Evolutionary conservation across 2,113 vertebrate genomes (phyloP).

Genomic region (Pangasianodon gigas): DNA sequence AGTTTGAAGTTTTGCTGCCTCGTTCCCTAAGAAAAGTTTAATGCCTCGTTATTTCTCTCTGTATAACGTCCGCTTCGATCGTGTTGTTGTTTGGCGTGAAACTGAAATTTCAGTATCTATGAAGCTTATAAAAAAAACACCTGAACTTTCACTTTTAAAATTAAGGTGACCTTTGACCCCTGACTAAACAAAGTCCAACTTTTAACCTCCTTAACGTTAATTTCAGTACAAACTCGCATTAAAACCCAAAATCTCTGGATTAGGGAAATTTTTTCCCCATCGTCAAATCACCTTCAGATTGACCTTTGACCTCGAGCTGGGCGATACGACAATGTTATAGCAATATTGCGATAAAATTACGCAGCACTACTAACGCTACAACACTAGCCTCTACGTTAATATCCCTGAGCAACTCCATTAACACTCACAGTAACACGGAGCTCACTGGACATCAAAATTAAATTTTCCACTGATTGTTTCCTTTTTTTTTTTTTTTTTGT

Average conservation of each 20-base stretch:
- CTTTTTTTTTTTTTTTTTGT: no score
- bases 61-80: no score
- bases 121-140: background rate
- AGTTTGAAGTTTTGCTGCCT: slow-evolving; percentile 10
- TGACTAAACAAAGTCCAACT: background rate
- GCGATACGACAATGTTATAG: background rate
- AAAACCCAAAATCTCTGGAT: background rate
- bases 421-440: no score
- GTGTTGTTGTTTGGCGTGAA: background rate
- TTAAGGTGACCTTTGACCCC: background rate
- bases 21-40: background rate
- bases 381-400: background rate
- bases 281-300: background rate
- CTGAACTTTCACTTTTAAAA: background rate
- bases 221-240: background rate
- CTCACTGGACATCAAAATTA: no score
- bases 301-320: background rate
- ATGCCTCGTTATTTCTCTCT: background rate
- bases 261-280: background rate
- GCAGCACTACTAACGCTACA: background rate
- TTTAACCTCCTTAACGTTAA: background rate
- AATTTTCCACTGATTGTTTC: no score
- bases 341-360: background rate
- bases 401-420: background rate
- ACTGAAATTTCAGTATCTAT: background rate